These are phyloP conservation scores for Cheirogaleus medius DNA, from an alignment of 2,113 vertebrate genomes.

Conservation along the genomic window DNA sequence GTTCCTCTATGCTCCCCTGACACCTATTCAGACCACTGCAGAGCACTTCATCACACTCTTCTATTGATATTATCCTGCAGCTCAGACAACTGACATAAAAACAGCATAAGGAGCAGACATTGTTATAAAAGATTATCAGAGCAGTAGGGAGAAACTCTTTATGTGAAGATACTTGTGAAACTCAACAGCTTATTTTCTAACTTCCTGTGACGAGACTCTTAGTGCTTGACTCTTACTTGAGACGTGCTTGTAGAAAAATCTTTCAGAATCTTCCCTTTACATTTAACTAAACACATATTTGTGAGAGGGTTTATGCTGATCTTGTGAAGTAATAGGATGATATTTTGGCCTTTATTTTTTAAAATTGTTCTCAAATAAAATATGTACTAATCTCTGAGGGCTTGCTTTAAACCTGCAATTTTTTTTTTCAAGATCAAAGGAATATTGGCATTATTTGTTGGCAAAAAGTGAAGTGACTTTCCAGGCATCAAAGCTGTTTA, in stretches of 20 bases:
- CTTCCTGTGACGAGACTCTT: neutral
- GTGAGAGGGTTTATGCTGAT: neutral
- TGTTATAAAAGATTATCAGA: neutral
- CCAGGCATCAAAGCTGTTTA: conserved; percentile 58
- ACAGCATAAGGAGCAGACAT: neutral
- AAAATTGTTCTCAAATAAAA: neutral
- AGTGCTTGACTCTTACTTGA: neutral
- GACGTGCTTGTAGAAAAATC: neutral
- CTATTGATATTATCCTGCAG: neutral
- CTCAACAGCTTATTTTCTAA: neutral
- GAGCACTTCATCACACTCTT: neutral
- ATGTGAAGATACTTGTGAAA: neutral
- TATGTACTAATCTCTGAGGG: neutral
- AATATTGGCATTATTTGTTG: conserved; percentile 54
- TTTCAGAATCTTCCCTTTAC: neutral
- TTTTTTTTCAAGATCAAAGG: conserved; percentile 67
- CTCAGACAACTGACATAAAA: neutral
- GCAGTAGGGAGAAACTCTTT: neutral
- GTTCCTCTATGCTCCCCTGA: neutral
- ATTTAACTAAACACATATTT: neutral
- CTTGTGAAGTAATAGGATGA: neutral
- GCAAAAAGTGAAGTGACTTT: conserved; percentile 62
- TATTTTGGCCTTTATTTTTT: conserved; percentile 1
- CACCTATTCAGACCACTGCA: neutral
- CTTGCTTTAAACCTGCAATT: neutral